Conservation (phyloP, 2,113 vertebrate genomes). For the Ictidomys tridecemlineatus region DNA sequence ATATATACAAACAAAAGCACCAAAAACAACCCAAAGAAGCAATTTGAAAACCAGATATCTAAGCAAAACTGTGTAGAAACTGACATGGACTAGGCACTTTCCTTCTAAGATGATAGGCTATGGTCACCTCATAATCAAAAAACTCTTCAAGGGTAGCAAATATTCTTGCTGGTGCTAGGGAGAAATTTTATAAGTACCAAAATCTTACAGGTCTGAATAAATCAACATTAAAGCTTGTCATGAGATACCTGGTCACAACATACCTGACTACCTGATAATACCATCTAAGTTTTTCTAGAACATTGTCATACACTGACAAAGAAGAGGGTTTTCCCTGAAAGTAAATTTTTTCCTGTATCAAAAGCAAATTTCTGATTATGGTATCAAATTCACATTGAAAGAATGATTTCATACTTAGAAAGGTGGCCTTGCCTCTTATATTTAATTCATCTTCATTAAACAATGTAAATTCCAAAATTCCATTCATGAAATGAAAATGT, state of each 20-base stretch:
- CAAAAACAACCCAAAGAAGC: slow-evolving; percentile 48
- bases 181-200: slow-evolving; percentile 43
- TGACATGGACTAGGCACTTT: neutral
- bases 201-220: slow-evolving; percentile 53
- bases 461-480: slow-evolving; percentile 35
- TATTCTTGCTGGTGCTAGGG: neutral
- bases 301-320: neutral
- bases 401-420: slow-evolving; percentile 5
- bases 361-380: slow-evolving; percentile 48
- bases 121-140: neutral
- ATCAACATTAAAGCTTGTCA: slow-evolving; percentile 7
- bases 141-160: neutral
- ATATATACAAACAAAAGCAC: neutral
- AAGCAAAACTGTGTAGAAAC: slow-evolving; percentile 33
- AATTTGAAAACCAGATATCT: neutral
- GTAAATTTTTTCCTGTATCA: neutral
- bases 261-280: neutral
- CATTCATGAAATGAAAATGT: slow-evolving; percentile 30
- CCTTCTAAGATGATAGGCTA: slow-evolving; percentile 10
- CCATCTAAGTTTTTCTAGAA: slow-evolving; percentile 39
- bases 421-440: neutral
- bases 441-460: slow-evolving; percentile 54
- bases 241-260: neutral
- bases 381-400: slow-evolving; percentile 40
- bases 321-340: neutral